A percentile compares a stretch with the other conserved stretches of the same genome.
These are phyloP conservation scores for Nannospalax galili DNA, from an alignment of 2,113 vertebrate genomes.

Conservation along the genomic window DNA sequence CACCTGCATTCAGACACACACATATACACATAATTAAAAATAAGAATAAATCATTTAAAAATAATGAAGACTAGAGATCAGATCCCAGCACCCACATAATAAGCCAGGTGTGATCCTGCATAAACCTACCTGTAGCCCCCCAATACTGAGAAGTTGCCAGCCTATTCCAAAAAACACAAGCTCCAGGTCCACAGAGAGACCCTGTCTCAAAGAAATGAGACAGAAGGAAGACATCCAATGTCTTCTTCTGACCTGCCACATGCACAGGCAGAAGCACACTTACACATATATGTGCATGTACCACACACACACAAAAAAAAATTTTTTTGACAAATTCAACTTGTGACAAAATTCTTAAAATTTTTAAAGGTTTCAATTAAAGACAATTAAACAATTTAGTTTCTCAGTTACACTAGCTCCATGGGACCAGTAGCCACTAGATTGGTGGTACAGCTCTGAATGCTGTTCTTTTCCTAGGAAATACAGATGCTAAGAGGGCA, in stretches of 20 bases:
- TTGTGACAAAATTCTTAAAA: slow-evolving; percentile 21
- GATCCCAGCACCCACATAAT: background rate
- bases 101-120: background rate
- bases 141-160: background rate
- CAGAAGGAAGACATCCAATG: background rate
- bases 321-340: background rate
- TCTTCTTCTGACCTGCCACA: background rate
- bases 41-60: background rate
- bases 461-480: background rate
- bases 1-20: background rate
- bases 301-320: too few species aligned
- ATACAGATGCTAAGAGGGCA: background rate
- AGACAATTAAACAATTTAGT: background rate
- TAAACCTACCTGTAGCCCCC: background rate
- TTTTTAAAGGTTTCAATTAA: too few species aligned
- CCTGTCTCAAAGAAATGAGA: background rate
- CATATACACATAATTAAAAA: too few species aligned
- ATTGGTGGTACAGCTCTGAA: background rate
- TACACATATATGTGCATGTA: too few species aligned
- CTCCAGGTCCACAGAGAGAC: too few species aligned
- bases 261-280: background rate
- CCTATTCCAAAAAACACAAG: too few species aligned
- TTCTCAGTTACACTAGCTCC: background rate
- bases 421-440: background rate
- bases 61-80: background rate